Base-by-base conservation (phyloP, 2,888 invertebrate genomes). In the Fragum sueziense region DNA sequence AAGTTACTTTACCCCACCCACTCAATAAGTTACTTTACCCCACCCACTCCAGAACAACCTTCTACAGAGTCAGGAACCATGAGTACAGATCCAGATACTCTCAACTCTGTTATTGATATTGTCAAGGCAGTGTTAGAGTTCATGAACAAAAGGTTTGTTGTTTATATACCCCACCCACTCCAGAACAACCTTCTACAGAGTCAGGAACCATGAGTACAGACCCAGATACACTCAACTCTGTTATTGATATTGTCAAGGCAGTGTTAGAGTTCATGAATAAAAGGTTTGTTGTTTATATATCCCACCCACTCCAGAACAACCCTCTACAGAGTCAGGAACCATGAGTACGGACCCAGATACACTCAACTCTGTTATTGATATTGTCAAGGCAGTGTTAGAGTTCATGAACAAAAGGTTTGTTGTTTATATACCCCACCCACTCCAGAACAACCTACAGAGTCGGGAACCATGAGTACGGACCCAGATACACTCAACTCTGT, bases 111-210 rank as follows among this genome's bases (percentile, higher is more conserved):
- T 9, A 91, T 92, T 14, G 97, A 97, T 90, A 96, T 97, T 61
- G 97, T 97, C 88, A 98, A 98, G 93, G 97, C 97, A 0, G 94
- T 99, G 65, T 96, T 98, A 52, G 97, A 97, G 92, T 98, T 97
- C 93, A 94, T 99, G 51, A 96, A 97, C 0, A 96, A 96, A 67
- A 93, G 93, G 93, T 93, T n/a, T n/a, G n/a, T n/a, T n/a, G n/a
- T n/a, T n/a, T n/a, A n/a, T n/a, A n/a, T 22, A 91, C 78, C 83
- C 89, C 76, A 72, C 84, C 74, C 33, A 84, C 81, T n/a, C 84
- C 80, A 81, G 87, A 87, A 74, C 84, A 86, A 47, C 85, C 86
- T 6, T 80, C 80, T 3, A 76, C 82, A 25, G 81, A 79, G 47
- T 82, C 81, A 14, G 67, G 57, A 7, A 81, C 76, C 27, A 76